phyloP scores from a whole-genome alignment of 2,113 vertebrate species.

The Guaruba guarouba region DNA sequence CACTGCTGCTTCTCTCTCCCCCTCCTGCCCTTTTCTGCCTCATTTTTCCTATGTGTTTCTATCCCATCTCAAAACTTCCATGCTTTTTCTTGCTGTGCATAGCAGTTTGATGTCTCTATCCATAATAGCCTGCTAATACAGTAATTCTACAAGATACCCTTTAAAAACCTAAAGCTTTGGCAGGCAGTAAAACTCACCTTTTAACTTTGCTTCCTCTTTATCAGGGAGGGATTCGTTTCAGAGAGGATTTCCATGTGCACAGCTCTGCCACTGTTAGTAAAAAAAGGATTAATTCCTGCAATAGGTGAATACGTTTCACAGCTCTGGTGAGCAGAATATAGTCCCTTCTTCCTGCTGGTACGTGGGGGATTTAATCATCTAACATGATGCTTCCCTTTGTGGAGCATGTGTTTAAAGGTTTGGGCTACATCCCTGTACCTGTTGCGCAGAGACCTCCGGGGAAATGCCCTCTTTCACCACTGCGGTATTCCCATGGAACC shows the following conservation, averaged over 20 bases:
- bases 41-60: background rate
- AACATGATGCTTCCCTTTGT: background rate
- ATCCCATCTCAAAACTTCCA: background rate
- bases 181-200: conserved; percentile 31
- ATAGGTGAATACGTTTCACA: background rate
- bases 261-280: background rate
- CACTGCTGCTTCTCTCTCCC: background rate
- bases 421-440: background rate
- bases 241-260: background rate
- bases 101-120: conserved; percentile 1
- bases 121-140: background rate
- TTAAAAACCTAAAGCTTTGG: conserved; percentile 19
- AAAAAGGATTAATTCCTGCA: conserved; percentile 24
- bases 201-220: conserved; percentile 24
- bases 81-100: conserved; percentile 5
- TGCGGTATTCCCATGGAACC: background rate
- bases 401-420: background rate
- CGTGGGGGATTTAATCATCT: background rate
- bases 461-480: background rate
- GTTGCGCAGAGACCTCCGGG: background rate
- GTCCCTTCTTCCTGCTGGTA: background rate
- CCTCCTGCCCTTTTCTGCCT: background rate
- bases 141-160: conserved; percentile 15
- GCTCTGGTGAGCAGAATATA: background rate
- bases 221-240: conserved; percentile 41